Base-by-base conservation (phyloP, 2,113 vertebrate species). In the Felis chaus region DNA sequence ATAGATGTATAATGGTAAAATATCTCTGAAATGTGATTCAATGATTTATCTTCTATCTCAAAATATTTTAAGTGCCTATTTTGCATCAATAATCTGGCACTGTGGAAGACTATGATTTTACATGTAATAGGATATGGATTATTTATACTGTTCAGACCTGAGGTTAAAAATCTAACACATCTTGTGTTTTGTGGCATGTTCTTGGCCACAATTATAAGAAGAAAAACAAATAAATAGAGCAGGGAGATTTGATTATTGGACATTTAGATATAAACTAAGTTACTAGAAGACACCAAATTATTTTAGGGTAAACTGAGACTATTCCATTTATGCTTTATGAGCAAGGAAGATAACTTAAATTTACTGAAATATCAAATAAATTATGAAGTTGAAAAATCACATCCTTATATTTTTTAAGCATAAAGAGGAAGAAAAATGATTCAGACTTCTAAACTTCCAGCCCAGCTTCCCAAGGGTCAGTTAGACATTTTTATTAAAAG, bases 401-500 rank as follows among this genome's bases (percentile, higher is more conserved):
- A 92, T 88, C 89, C 63, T 96, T 88, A 69, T 50, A 87, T 50
- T 87, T 93, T 94, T 96, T 91, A 11, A 87, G 89, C 55, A 79
- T 94, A 93, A 83, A 84, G 87, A 92, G 78, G 7, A 98, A 97
- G 94, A 98, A 99, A 98, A 96, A 97, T 96, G 97, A 97, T 97
- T 98, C 97, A 91, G 97, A 85, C 91, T 97, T 98, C 96, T 85
- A 76, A 98, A 97, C 94, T 98, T 98, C 97, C 96, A 98, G 97
- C 97, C 97, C 96, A 98, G 98, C 97, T 97, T 98, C 98, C 98
- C 63, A 66, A 98, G 97, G 97, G 94, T 97, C 97, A 97, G 89
- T 92, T 96, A 95, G 98, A 98, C 96, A 98, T 93, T 98, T 98
- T 98, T 95, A 99, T 98, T 98, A 98, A 98, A 98, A 98, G 95